Evolutionary conservation across 1,140 invertebrate species (phyloP), one percentile per base, ranked within the genome.

Genomic region (Drosophila novamexicana): DNA sequence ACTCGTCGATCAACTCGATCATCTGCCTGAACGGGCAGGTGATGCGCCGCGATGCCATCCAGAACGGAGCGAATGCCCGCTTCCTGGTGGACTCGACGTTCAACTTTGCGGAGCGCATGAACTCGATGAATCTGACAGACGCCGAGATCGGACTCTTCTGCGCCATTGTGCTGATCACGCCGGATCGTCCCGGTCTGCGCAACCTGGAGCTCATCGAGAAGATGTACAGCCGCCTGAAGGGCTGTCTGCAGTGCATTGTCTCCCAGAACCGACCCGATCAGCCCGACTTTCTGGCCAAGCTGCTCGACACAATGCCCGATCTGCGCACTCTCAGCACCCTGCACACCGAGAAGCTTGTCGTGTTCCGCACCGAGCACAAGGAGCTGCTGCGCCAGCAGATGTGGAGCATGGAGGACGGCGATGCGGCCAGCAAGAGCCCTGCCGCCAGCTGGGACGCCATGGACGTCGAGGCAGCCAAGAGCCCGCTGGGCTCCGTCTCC

Each of bases 81-180:
- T 99, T 98, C 92, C 95, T 99, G 34, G 96, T 99, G 93, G 97
- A 99, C 90, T 98, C 97, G 69, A 99, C 99, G 94, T 98, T 99
- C 92, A 98, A 99, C 88, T 98, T 99, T 93, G 97, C 98, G 44
- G 98, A 98, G 90, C 95, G 97, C 75, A 96, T 99, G 92, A 98
- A 99, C 92, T 95, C 95, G 7, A 95, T 99, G 90, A 95, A 96
- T 88, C 93, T 99, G 57, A 96, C 96, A 9, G 98, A 99, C 91
- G 96, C 97, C 36, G 98, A 99, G 92, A 95, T 99, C 62, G 98
- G 97, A 34, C 94, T 99, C 0, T 98, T 99, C 93, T 98, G 97
- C 93, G 97, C 98, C 63, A 96, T 99, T 50, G 97, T 99, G 1
- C 95, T 99, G 66, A 98, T 99, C 77, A 97, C 98, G 22, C 95